Percentiles rank a stretch among this genome's conserved stretches.
Conservation (phyloP, 2,888 invertebrate genomes). For the Dexiosoma caninum region DNA sequence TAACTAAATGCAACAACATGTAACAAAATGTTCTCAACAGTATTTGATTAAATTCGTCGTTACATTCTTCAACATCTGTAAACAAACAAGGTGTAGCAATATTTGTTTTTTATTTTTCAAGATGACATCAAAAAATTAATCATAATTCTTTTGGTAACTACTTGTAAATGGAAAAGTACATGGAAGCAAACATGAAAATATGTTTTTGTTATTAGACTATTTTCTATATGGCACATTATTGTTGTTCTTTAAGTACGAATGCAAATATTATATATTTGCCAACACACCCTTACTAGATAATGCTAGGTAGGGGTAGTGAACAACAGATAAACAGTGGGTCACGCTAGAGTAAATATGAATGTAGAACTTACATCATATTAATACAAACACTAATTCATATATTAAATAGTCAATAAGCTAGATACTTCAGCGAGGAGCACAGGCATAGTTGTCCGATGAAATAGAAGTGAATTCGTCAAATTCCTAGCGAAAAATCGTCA, state of each 20-base stretch:
- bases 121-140: background rate
- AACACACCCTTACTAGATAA: background rate
- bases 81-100: background rate
- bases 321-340: background rate
- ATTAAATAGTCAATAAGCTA: too few relatives aligned
- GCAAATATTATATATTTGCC: background rate
- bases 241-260: background rate
- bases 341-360: background rate
- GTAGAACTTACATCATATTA: too few relatives aligned
- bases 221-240: background rate
- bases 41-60: too few relatives aligned
- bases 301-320: background rate
- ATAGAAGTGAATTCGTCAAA: too few relatives aligned
- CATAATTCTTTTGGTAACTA: conserved; percentile 20
- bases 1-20: too few relatives aligned
- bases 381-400: too few relatives aligned
- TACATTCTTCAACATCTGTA: background rate
- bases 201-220: background rate
- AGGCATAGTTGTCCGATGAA: too few relatives aligned
- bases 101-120: background rate
- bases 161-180: background rate
- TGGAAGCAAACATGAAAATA: background rate
- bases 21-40: too few relatives aligned
- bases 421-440: too few relatives aligned
- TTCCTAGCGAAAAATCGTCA: too few relatives aligned